Evolutionary conservation across 1,140 invertebrate species (phyloP).

Genomic region (Pogonus chalceus): DNA sequence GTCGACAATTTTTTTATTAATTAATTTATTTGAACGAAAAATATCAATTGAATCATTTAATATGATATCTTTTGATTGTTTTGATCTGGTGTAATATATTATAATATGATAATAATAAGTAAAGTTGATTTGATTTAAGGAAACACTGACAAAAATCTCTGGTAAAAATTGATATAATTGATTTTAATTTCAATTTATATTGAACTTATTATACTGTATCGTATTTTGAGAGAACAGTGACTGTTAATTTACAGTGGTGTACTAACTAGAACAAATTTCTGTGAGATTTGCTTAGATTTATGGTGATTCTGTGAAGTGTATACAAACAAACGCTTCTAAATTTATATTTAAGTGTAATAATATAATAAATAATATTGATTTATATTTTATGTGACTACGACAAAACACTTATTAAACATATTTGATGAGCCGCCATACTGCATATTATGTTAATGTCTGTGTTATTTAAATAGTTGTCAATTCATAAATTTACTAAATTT

Average conservation of each 20-base stretch:
- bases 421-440: not conserved
- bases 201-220: not conserved
- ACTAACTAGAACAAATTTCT: not conserved
- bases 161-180: not conserved
- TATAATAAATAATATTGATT: not conserved
- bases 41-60: too few relatives aligned
- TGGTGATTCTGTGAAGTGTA: slow-evolving; percentile 3
- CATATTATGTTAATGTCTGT: slow-evolving; percentile 2
- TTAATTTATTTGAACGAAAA: too few relatives aligned
- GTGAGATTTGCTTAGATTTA: not conserved
- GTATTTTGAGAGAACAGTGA: not conserved
- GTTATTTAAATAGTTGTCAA: slow-evolving; percentile 1
- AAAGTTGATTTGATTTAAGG: too few relatives aligned
- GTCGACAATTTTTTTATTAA: too few relatives aligned
- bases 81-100: too few relatives aligned
- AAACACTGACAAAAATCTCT: not conserved
- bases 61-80: too few relatives aligned
- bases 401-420: not conserved
- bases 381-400: not conserved
- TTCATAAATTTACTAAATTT: too few relatives aligned
- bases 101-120: too few relatives aligned
- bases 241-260: slow-evolving; percentile 1
- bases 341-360: not conserved
- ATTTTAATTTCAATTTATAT: not conserved
- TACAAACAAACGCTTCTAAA: not conserved